A percentile compares a stretch with the other conserved stretches of the same genome.
Evolutionary conservation across 2,888 invertebrate species (phyloP).

Genomic region (Ypsolopha scabrella): DNA sequence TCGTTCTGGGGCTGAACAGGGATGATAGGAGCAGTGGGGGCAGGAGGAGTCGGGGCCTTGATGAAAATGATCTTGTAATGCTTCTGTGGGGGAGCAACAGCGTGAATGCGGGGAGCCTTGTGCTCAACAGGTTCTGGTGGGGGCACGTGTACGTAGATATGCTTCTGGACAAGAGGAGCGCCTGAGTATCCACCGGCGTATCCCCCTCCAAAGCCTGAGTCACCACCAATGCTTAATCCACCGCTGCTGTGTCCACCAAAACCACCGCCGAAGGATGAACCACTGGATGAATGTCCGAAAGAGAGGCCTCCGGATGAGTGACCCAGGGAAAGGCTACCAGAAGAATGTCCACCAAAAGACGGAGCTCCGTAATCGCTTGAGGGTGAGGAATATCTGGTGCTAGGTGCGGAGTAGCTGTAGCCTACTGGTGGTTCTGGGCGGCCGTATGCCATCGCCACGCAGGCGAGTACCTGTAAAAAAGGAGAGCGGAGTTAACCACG

Average conservation of each 20-base stretch:
- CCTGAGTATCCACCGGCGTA: constrained; percentile 57
- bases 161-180: constrained; percentile 81
- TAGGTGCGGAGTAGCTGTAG: constrained; percentile 50
- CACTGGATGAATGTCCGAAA: constrained; percentile 14
- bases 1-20: constrained; percentile 85
- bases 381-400: constrained; percentile 18
- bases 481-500: constrained; percentile 6
- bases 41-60: constrained; percentile 88
- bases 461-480: constrained; percentile 56
- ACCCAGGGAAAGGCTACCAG: constrained; percentile 13
- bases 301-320: constrained; percentile 16
- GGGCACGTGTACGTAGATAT: constrained; percentile 91
- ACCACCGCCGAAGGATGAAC: constrained; percentile 16
- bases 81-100: constrained; percentile 82
- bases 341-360: constrained; percentile 10
- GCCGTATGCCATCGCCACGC: constrained; percentile 56
- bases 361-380: constrained; percentile 37
- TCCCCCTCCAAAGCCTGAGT: constrained; percentile 48
- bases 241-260: constrained; percentile 12
- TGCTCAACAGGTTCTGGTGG: constrained; percentile 87
- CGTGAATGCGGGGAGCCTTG: constrained; percentile 73
- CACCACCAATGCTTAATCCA: constrained; percentile 32
- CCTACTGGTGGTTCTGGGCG: constrained; percentile 65
- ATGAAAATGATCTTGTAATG: constrained; percentile 95
- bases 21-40: constrained; percentile 84